Base-by-base conservation (phyloP, 2,797 vertebrate species). In the Poeciliopsis presidionis region DNA sequence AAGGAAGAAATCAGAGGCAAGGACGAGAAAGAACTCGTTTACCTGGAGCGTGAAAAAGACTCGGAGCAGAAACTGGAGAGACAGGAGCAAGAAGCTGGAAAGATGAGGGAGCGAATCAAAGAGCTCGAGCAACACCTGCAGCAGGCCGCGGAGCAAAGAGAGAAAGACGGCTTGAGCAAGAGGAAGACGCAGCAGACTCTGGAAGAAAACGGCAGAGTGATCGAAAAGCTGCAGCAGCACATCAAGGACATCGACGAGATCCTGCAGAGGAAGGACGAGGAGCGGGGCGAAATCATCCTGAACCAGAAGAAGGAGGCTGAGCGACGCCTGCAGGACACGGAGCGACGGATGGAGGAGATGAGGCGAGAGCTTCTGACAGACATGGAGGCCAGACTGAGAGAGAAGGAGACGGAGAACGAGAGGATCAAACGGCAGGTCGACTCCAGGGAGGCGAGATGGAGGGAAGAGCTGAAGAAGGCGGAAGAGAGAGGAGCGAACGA, bases 281-380 rank as follows among this genome's bases (percentile, higher is more conserved):
- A 93, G 33, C 75, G 81, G 57, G 90, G 77, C 8, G 75, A 88
- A 45, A 82, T 89, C 0, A 82, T 89, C 30, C 76, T 88, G 0
- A 86, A 12, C 69, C 90, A 91, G 55, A 87, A 88, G 80, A 84
- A 80, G 43, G 89, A 91, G 80, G 88, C 83, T 8, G 88, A 89
- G 75, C 75, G 65, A 55, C 73, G 76, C 16, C 86, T 89, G 71
- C 80, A 75, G 7, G 70, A 90, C 71, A 79, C 43, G 39, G 86
- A 91, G 36, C 59, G 0, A 61, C 76, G 86, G 79, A 83, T 86
- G 82, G 84, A 90, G 49, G 91, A 89, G 74, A 78, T 81, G 59
- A 90, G 61, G 28, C 16, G 1, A 0, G 69, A 85, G 77, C 81
- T 92, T 71, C 16, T 77, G 5, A 22, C 83, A 0, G 76, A 88